Evolutionary conservation across 2,797 vertebrate species (phyloP), one percentile per base, ranked within the genome.

Genomic region (Chelidonichthys spinosus): DNA sequence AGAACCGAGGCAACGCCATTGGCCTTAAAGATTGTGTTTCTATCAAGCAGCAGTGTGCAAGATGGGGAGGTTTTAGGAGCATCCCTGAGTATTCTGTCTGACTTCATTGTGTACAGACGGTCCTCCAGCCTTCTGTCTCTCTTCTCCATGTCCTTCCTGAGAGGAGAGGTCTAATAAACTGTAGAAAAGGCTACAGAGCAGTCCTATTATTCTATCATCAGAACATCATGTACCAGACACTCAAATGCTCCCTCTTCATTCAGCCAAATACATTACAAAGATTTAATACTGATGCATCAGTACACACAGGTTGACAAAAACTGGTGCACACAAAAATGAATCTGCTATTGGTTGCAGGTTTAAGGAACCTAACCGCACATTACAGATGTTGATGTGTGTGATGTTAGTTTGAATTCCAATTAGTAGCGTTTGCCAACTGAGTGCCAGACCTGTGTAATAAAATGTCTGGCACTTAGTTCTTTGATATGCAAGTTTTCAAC

Each of bases 161-260:
- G 60, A 62, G 60, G 43, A 63, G 18, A n/a, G 18, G 33, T 2
- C 4, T 2, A 4, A 36, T 7, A 33, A 15, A 43, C 4, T 8
- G 7, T 36, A n/a, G 43, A 35, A 36, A 32, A 53, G 14, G 36
- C 52, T 46, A 49, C 56, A 76, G 76, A 49, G 39, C 18, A 60
- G 58, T 4, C 2, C 42, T 15, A 60, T 67, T 78, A 74, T 67
- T 33, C 18, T 61, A 50, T 83, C 70, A 72, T 81, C 62, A 72
- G 56, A 72, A 46, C 56, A 63, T 47, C 40, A 42, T 56, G 58
- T 61, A 72, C 47, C 58, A 68, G 55, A 64, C 64, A 53, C 40
- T 68, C 11, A 59, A 64, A 70, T 50, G 33, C 39, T 33, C 32
- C 9, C 11, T 56, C 43, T 49, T 56, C 13, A 61, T 69, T 72